These are phyloP conservation scores for Caenorhabditis brenneri DNA, from an alignment of 1,140 invertebrate genomes.

Conservation along the genomic window DNA sequence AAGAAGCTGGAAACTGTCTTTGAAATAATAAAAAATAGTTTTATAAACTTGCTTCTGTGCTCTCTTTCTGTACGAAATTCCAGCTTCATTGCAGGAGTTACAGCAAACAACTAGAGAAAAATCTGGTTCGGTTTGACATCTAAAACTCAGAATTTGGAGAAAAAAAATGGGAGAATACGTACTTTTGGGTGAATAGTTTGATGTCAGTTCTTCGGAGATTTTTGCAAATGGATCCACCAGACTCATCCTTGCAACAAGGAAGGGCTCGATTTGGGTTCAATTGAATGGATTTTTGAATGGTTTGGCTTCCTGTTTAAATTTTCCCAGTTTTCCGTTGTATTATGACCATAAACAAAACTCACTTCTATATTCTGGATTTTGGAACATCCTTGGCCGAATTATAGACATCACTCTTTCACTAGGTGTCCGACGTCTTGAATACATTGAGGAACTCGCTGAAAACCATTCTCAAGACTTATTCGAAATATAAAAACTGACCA, in stretches of 20 bases:
- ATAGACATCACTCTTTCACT: slow-evolving; percentile 8
- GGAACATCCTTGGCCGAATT: slow-evolving; percentile 12
- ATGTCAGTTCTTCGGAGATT: slow-evolving; percentile 49
- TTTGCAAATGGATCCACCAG: slow-evolving; percentile 51
- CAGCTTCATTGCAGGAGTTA: slow-evolving; percentile 49
- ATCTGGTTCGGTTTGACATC: slow-evolving; percentile 51
- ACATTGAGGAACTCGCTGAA: slow-evolving; percentile 15
- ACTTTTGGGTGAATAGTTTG: slow-evolving; percentile 42
- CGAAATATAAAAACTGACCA: neutral
- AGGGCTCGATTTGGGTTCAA: slow-evolving; percentile 45
- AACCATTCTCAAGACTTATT: neutral
- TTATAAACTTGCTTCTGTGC: slow-evolving; percentile 50
- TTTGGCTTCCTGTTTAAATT: neutral
- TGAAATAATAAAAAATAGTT: neutral
- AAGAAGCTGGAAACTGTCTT: neutral
- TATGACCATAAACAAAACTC: too few relatives aligned
- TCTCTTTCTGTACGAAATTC: slow-evolving; percentile 49
- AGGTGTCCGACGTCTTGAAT: neutral
- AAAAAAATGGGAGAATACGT: neutral
- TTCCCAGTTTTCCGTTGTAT: too few relatives aligned
- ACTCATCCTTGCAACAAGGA: slow-evolving; percentile 56
- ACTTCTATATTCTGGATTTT: slow-evolving; percentile 7
- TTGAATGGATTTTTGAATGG: neutral
- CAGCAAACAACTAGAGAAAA: slow-evolving; percentile 56
- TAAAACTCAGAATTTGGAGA: neutral